A percentile compares a stretch with the other conserved stretches of the same genome.
phyloP scores from a whole-genome alignment of 2,888 invertebrate genomes.

The Cantharis flavilabris region DNA sequence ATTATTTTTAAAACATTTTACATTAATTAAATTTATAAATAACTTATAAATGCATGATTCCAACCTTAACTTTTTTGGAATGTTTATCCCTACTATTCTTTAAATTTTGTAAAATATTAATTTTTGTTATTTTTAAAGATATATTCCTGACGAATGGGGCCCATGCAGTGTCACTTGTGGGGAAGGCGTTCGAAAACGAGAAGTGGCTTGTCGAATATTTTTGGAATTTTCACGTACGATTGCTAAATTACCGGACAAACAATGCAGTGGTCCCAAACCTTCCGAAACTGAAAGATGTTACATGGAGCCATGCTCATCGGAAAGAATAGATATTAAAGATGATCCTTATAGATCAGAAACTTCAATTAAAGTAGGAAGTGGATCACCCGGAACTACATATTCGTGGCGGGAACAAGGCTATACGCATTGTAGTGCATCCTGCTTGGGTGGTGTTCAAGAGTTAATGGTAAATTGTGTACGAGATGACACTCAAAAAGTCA shows the following conservation, averaged over 20 bases:
- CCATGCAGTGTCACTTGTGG: conserved; percentile 82
- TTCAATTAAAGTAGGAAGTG: conserved; percentile 51
- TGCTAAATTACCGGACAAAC: conserved; percentile 83
- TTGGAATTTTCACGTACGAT: conserved; percentile 89
- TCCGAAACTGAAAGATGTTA: conserved; percentile 79
- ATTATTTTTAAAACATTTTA: background rate
- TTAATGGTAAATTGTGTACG: conserved; percentile 86
- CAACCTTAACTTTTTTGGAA: background rate
- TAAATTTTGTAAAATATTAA: background rate
- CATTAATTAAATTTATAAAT: background rate
- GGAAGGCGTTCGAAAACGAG: conserved; percentile 81
- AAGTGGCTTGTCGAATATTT: conserved; percentile 94
- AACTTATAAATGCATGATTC: background rate
- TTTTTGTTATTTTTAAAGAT: conserved; percentile 62
- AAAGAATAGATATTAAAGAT: conserved; percentile 60
- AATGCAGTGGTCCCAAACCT: conserved; percentile 87
- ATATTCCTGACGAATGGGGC: conserved; percentile 91
- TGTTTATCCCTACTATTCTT: background rate
- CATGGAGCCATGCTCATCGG: conserved; percentile 73
- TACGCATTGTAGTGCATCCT: conserved; percentile 92
- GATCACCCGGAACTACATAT: conserved; percentile 78
- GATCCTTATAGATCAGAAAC: conserved; percentile 42
- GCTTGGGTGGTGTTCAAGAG: conserved; percentile 87
- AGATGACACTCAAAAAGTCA: conserved; percentile 84
- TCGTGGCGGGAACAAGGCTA: conserved; percentile 90